Evolutionary conservation across 2,113 vertebrate genomes (phyloP).

Genomic region (Sapajus apella): DNA sequence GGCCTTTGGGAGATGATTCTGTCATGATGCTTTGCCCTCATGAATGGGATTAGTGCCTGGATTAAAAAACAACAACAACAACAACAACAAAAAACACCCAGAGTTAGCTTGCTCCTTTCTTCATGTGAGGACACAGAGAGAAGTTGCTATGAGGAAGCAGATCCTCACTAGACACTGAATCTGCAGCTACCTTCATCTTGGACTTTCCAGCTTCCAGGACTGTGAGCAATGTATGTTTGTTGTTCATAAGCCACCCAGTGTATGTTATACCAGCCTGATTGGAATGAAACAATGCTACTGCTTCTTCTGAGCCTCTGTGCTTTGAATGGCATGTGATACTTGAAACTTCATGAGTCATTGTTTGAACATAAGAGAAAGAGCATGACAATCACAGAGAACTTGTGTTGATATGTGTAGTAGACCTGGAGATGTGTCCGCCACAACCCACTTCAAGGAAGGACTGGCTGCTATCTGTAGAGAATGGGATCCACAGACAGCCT

Average conservation of each 20-base stretch:
- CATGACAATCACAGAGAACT: background rate
- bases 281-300: background rate
- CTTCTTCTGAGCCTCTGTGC: background rate
- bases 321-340: background rate
- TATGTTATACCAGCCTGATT: background rate
- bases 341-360: background rate
- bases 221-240: background rate
- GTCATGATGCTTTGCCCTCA: accelerated
- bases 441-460: background rate
- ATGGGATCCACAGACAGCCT: background rate
- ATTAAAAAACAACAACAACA: background rate
- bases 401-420: background rate
- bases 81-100: too few species aligned
- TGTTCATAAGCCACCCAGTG: background rate
- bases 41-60: background rate
- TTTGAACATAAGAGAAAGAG: background rate
- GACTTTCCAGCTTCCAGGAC: background rate
- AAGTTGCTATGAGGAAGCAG: background rate
- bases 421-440: background rate
- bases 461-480: background rate
- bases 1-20: accelerated
- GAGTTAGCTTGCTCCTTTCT: background rate
- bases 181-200: background rate
- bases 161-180: background rate
- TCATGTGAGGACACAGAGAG: background rate